These are phyloP conservation scores for Saccopteryx bilineata DNA, from an alignment of 2,113 vertebrate species.

Conservation along the genomic window DNA sequence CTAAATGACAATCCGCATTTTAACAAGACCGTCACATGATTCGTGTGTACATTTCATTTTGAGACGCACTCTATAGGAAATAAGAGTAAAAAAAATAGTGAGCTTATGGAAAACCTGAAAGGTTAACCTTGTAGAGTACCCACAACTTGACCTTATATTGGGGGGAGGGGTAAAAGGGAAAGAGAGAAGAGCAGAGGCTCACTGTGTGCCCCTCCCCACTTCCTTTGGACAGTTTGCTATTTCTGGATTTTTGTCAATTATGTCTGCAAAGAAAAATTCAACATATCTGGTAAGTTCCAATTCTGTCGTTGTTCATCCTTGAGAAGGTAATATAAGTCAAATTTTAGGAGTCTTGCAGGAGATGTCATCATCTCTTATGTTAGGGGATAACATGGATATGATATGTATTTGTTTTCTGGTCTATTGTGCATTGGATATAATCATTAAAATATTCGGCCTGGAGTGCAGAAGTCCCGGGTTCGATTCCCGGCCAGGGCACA, in stretches of 20 bases:
- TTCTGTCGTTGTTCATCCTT: not conserved
- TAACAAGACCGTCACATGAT: not conserved
- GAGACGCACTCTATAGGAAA: not conserved
- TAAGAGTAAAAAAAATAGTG: not conserved
- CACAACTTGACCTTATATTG: not conserved
- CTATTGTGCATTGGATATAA: not conserved
- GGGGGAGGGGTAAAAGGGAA: not conserved
- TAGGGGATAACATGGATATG: not conserved
- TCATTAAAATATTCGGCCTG: slow-evolving; percentile 10
- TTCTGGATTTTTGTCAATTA: slow-evolving; percentile 75
- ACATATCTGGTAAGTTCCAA: slow-evolving; percentile 72
- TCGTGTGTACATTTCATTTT: not conserved
- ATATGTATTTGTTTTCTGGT: not conserved
- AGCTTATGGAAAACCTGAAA: not conserved
- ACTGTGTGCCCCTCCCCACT: not conserved
- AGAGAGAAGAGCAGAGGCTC: not conserved
- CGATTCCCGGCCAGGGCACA: no score
- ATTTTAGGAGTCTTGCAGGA: not conserved
- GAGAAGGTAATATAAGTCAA: not conserved
- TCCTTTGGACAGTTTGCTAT: slow-evolving; percentile 74
- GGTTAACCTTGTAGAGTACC: not conserved
- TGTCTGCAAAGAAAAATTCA: slow-evolving; percentile 35
- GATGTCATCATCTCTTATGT: not conserved
- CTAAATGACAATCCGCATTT: not conserved
- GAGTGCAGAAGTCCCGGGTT: no score